These are phyloP conservation scores for Himalopsyche japonica DNA, from an alignment of 2,888 invertebrate species.

Conservation along the genomic window DNA sequence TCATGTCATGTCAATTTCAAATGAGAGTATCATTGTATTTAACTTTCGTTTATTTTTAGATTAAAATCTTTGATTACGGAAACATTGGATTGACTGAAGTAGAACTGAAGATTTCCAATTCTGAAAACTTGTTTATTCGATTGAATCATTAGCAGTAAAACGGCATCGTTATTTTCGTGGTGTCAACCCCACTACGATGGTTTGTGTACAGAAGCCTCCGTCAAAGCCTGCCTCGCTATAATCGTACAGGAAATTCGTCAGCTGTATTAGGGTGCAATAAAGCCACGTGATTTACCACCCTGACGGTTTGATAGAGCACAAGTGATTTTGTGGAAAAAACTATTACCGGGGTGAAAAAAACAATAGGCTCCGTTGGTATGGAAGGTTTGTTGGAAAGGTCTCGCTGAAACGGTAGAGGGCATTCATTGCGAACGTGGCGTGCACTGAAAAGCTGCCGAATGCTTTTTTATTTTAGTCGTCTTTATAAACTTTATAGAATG, in stretches of 20 bases:
- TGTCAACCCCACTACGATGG: background rate
- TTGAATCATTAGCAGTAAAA: slow-evolving; percentile 8
- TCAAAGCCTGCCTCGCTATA: background rate
- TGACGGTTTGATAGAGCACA: slow-evolving; percentile 12
- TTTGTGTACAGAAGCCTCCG: background rate
- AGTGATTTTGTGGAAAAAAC: background rate
- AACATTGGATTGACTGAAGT: background rate
- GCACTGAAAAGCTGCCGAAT: background rate
- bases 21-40: too few relatives aligned
- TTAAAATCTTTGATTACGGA: background rate
- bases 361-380: background rate
- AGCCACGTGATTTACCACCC: slow-evolving; percentile 21
- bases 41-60: background rate
- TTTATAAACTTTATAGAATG: background rate
- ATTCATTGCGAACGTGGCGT: background rate
- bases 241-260: slow-evolving; percentile 25
- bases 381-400: background rate
- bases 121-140: slow-evolving; percentile 20
- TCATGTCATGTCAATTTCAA: too few relatives aligned
- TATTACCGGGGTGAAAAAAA: background rate
- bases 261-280: slow-evolving; percentile 27
- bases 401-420: background rate
- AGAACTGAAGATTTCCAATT: background rate
- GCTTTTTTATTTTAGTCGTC: background rate
- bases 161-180: background rate